Evolutionary conservation across 1,140 invertebrate genomes (phyloP).

Genomic region (Forficula auricularia): DNA sequence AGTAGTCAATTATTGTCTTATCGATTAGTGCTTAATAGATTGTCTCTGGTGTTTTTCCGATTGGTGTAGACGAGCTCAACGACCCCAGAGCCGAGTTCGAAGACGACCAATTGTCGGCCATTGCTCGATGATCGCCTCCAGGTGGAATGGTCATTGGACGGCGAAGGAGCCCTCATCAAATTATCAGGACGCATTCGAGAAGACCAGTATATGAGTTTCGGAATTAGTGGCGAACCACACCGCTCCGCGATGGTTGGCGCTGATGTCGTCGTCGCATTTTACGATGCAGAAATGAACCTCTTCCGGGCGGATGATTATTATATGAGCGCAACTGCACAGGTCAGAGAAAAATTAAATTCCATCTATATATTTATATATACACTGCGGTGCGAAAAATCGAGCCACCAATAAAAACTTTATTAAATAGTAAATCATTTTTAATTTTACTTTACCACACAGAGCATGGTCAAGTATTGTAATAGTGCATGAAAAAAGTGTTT

Average conservation of each 20-base stretch:
- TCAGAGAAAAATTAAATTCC: neutral
- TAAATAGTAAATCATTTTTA: too few species aligned
- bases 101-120: constrained; percentile 55
- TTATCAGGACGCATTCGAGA: constrained; percentile 56
- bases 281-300: constrained; percentile 43
- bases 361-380: too few species aligned
- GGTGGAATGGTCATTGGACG: constrained; percentile 60
- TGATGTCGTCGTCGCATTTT: constrained; percentile 70
- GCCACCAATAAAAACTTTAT: too few species aligned
- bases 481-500: too few species aligned
- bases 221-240: constrained; percentile 56
- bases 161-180: constrained; percentile 53
- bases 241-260: constrained; percentile 43
- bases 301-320: constrained; percentile 72
- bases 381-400: too few species aligned
- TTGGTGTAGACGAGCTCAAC: constrained; percentile 60
- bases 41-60: too few species aligned
- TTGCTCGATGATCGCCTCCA: constrained; percentile 58
- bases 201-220: constrained; percentile 77
- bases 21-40: too few species aligned
- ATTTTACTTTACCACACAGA: too few species aligned
- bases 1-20: too few species aligned
- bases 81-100: constrained; percentile 30
- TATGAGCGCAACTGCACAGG: constrained; percentile 59
- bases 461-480: too few species aligned